Conservation (phyloP, 2,113 vertebrate species). For the Megaptera novaeangliae region DNA sequence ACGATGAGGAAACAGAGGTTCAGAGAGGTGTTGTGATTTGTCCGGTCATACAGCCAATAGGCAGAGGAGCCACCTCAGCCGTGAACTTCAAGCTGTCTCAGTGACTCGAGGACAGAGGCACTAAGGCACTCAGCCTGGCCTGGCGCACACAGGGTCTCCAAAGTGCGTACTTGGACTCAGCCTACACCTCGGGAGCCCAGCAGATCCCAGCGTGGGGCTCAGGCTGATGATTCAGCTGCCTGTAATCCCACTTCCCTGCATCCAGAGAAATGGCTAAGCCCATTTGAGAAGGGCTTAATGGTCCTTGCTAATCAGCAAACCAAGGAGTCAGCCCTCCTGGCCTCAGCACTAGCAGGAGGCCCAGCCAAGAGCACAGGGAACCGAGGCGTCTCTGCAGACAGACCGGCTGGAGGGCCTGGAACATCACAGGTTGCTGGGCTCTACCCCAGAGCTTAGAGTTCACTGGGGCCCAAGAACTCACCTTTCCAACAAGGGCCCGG, state of each 20-base stretch:
- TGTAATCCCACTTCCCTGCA: background rate
- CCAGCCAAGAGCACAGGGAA: background rate
- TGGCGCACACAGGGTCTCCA: background rate
- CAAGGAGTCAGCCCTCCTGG: background rate
- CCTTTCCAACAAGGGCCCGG: background rate
- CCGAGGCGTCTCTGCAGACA: background rate
- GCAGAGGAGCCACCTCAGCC: background rate
- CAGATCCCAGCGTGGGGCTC: background rate
- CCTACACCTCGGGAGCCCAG: background rate
- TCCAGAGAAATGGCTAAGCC: background rate
- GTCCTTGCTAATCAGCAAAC: background rate
- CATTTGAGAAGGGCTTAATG: background rate
- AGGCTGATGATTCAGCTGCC: background rate
- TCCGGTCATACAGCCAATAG: background rate
- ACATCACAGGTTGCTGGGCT: too few species aligned
- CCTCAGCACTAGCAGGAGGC: too few species aligned
- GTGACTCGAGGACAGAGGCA: background rate
- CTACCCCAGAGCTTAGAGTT: background rate
- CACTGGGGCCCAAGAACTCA: background rate
- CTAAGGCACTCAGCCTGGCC: background rate
- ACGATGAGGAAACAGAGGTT: background rate
- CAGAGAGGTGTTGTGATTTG: background rate
- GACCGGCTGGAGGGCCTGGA: background rate
- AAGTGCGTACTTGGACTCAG: background rate
- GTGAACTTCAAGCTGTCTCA: background rate